phyloP scores from a whole-genome alignment of 1,140 invertebrate species.

The Proctacanthus coquilletti region DNA sequence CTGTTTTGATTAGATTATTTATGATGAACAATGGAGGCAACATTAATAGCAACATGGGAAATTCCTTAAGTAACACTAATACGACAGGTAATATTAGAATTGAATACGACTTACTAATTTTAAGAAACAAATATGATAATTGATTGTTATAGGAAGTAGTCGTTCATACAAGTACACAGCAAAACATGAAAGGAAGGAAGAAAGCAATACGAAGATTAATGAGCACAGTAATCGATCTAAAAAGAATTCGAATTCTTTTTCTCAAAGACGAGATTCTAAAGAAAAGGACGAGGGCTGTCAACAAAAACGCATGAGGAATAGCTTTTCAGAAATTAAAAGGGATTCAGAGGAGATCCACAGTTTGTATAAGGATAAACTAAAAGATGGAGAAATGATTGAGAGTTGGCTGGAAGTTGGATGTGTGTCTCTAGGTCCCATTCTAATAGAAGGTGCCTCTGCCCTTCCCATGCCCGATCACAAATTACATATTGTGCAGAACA shows the following conservation, averaged over 20 bases:
- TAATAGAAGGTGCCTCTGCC: constrained; percentile 83
- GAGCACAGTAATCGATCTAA: not conserved
- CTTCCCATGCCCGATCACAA: constrained; percentile 56
- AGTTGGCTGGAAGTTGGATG: constrained; percentile 88
- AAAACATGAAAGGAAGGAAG: not conserved
- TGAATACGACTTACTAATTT: too few species aligned
- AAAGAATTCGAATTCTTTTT: constrained; percentile 24
- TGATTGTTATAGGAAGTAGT: not conserved
- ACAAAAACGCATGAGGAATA: constrained; percentile 14
- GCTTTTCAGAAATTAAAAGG: constrained; percentile 17
- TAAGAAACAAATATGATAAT: not conserved
- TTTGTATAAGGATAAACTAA: not conserved
- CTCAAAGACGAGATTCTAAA: constrained; percentile 20
- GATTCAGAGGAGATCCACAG: constrained; percentile 10
- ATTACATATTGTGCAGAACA: constrained; percentile 61
- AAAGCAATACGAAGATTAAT: not conserved
- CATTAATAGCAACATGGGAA: constrained; percentile 30
- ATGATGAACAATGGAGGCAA: constrained; percentile 34
- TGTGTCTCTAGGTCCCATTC: constrained; percentile 74
- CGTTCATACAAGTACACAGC: not conserved
- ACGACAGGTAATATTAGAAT: not conserved
- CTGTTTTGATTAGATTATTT: constrained; percentile 56
- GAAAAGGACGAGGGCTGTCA: constrained; percentile 7
- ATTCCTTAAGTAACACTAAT: constrained; percentile 7
- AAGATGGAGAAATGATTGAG: constrained; percentile 27